Evolutionary conservation across 2,888 invertebrate species (phyloP).

Genomic region (Drosophila parthenogenetica): DNA sequence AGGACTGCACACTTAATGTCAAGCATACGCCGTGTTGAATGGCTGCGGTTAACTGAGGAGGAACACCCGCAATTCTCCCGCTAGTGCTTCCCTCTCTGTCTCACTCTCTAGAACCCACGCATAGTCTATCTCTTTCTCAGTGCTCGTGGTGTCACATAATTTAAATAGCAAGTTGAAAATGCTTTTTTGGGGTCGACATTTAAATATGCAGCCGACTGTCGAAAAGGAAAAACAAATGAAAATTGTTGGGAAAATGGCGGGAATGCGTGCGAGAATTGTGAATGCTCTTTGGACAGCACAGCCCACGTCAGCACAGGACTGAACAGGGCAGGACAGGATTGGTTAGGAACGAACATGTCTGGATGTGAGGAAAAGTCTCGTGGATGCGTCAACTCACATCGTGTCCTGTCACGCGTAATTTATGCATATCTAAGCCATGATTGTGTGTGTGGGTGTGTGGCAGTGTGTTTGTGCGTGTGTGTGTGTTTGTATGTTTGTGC

Average conservation of each 20-base stretch:
- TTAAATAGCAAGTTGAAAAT: conserved; percentile 45
- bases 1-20: conserved; percentile 65
- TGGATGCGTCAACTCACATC: conserved; percentile 36
- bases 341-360: conserved; percentile 3
- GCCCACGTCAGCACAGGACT: conserved; percentile 28
- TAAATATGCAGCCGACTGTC: conserved; percentile 59
- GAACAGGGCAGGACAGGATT: neutral
- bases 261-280: conserved; percentile 23
- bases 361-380: conserved; percentile 30
- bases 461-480: conserved; percentile 5
- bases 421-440: conserved; percentile 69
- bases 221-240: conserved; percentile 46
- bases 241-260: conserved; percentile 43
- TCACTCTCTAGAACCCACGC: neutral
- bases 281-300: neutral
- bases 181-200: conserved; percentile 40
- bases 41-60: conserved; percentile 61
- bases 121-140: neutral
- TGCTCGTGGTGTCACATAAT: conserved; percentile 29
- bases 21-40: conserved; percentile 69
- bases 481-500: conserved; percentile 15
- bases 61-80: conserved; percentile 1
- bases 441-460: conserved; percentile 9
- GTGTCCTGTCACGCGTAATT: conserved; percentile 62
- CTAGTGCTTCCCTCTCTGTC: conserved; percentile 1